phyloP scores from a whole-genome alignment of 2,888 invertebrate species.

The Microctonus brassicae region DNA sequence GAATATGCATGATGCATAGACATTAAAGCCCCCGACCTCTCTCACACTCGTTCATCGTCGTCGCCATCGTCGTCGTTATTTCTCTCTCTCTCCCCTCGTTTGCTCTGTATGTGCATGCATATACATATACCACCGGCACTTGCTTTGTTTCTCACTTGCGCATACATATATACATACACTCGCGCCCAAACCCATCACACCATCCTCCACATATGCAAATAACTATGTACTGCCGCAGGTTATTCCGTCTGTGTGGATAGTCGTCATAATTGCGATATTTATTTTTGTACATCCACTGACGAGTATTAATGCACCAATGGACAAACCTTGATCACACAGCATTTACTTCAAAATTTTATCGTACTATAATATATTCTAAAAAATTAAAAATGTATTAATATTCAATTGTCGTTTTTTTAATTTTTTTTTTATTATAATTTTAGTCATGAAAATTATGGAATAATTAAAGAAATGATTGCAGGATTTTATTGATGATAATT shows the following conservation, averaged over 20 bases:
- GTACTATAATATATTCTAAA: background rate
- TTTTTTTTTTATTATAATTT: no score
- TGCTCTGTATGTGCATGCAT: constrained; percentile 18
- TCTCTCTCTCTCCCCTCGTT: constrained; percentile 13
- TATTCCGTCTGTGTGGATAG: constrained; percentile 51
- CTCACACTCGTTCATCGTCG: constrained; percentile 27
- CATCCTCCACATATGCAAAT: constrained; percentile 66
- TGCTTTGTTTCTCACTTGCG: constrained; percentile 24
- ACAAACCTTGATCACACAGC: background rate
- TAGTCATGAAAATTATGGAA: background rate
- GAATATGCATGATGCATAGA: constrained; percentile 70
- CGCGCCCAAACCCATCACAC: constrained; percentile 44
- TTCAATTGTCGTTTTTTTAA: no score
- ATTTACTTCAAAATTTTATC: background rate
- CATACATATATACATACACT: constrained; percentile 25
- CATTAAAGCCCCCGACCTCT: constrained; percentile 61
- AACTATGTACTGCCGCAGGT: constrained; percentile 52
- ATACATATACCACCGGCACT: constrained; percentile 45
- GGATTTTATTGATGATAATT: no score
- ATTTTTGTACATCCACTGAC: constrained; percentile 47
- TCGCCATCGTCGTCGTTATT: background rate
- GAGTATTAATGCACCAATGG: constrained; percentile 40
- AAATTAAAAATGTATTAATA: background rate
- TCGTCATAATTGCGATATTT: constrained; percentile 56
- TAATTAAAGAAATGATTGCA: background rate